Percentiles rank a stretch among this genome's conserved stretches.
These are phyloP conservation scores for Orius laevigatus DNA, from an alignment of 1,140 invertebrate genomes.

Conservation along the genomic window DNA sequence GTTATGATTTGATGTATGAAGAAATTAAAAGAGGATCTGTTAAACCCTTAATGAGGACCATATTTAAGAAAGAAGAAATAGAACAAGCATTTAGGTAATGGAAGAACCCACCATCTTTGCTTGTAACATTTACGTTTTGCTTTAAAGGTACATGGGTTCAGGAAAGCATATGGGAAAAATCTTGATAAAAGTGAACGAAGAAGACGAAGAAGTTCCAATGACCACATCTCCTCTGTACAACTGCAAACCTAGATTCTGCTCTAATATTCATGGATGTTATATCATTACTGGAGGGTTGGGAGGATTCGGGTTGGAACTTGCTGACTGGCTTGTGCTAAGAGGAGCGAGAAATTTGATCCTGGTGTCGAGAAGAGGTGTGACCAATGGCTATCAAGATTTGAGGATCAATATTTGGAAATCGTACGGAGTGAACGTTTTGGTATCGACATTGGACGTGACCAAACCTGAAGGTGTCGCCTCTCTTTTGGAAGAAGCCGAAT, in stretches of 20 bases:
- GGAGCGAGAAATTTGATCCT: slow-evolving; percentile 64
- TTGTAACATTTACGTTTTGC: not conserved
- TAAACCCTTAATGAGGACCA: slow-evolving; percentile 38
- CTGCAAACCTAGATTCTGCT: slow-evolving; percentile 31
- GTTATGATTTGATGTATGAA: slow-evolving; percentile 35
- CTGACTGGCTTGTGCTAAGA: slow-evolving; percentile 67
- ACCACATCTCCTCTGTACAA: not conserved
- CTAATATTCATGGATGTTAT: slow-evolving; percentile 29
- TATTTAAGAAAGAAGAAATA: slow-evolving; percentile 41
- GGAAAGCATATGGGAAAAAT: slow-evolving; percentile 84
- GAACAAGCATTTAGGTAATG: slow-evolving; percentile 41
- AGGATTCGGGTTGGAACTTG: slow-evolving; percentile 81
- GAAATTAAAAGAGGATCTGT: slow-evolving; percentile 50
- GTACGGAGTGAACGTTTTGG: slow-evolving; percentile 33
- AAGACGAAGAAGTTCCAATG: slow-evolving; percentile 26
- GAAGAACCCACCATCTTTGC: too few species aligned
- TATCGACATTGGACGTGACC: slow-evolving; percentile 31
- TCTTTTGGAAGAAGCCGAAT: slow-evolving; percentile 37
- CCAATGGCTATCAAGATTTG: slow-evolving; percentile 60
- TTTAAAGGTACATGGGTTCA: slow-evolving; percentile 48
- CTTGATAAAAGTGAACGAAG: slow-evolving; percentile 46
- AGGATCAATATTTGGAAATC: slow-evolving; percentile 35
- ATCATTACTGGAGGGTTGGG: slow-evolving; percentile 52
- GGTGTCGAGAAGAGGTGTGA: slow-evolving; percentile 59
- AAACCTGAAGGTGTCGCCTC: slow-evolving; percentile 31